These are phyloP conservation scores for Mormyrus iriodes DNA, from an alignment of 2,113 vertebrate genomes.

Conservation along the genomic window DNA sequence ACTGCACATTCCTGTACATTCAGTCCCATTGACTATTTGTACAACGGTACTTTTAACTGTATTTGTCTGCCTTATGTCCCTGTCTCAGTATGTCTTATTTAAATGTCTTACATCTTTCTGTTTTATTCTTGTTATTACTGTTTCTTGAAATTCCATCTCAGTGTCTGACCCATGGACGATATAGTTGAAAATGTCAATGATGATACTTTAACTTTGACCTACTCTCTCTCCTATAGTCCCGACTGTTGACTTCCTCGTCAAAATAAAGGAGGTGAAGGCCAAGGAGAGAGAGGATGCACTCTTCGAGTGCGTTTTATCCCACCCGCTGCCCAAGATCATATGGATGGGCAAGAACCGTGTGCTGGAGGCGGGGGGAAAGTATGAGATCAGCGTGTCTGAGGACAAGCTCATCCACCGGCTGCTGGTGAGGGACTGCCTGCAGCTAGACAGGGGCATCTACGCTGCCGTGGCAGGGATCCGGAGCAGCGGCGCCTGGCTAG, in stretches of 20 bases:
- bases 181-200: background rate
- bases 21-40: background rate
- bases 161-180: background rate
- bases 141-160: background rate
- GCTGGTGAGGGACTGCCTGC: slow-evolving; percentile 51
- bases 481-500: slow-evolving; percentile 71
- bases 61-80: background rate
- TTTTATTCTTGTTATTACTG: background rate
- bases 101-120: background rate
- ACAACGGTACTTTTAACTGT: background rate
- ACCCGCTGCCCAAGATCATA: slow-evolving; percentile 49
- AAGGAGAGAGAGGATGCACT: slow-evolving; percentile 54
- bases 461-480: slow-evolving; percentile 57
- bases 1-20: background rate
- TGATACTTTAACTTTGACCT: background rate
- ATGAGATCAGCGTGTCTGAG: slow-evolving; percentile 54
- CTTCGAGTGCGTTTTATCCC: slow-evolving; percentile 67
- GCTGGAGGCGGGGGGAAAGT: slow-evolving; percentile 57
- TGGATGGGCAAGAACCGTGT: slow-evolving; percentile 64
- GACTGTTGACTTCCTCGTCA: slow-evolving; percentile 57
- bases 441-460: slow-evolving; percentile 71
- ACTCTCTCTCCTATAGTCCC: slow-evolving; percentile 53
- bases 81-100: background rate
- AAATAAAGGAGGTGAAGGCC: slow-evolving; percentile 55
- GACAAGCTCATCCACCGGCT: slow-evolving; percentile 72